phyloP scores from a whole-genome alignment of 2,888 invertebrate genomes.

The Heliconius ethilla region DNA sequence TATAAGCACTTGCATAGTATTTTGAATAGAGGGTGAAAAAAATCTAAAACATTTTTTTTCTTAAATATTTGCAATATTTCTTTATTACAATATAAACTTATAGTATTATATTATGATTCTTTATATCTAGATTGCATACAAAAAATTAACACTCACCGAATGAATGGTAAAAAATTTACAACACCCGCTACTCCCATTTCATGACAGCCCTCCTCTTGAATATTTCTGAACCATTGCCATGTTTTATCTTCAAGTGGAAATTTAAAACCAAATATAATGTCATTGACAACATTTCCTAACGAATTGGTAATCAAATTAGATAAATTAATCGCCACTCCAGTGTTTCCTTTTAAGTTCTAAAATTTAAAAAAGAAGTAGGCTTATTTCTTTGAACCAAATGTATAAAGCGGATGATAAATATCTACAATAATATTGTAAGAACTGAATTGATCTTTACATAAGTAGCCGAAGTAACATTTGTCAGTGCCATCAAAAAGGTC shows the following conservation, averaged over 20 bases:
- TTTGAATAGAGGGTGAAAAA: conserved; percentile 82
- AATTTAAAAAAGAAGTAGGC: conserved; percentile 44
- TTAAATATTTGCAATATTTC: neutral
- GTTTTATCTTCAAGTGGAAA: conserved; percentile 86
- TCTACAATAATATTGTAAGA: conserved; percentile 40
- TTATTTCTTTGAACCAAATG: neutral
- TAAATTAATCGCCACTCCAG: conserved; percentile 73
- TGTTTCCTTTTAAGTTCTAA: conserved; percentile 62
- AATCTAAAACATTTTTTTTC: conserved; percentile 71
- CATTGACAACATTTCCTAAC: conserved; percentile 89
- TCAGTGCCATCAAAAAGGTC: conserved; percentile 63
- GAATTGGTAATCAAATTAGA: conserved; percentile 83
- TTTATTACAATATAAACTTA: neutral
- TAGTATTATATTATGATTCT: neutral
- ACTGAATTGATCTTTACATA: conserved; percentile 57
- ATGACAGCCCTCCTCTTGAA: conserved; percentile 92
- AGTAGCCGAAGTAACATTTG: conserved; percentile 53
- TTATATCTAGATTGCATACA: neutral
- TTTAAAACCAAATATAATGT: conserved; percentile 88
- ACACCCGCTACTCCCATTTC: conserved; percentile 91
- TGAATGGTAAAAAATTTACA: conserved; percentile 91
- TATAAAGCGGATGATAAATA: conserved; percentile 26
- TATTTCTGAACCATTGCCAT: conserved; percentile 88
- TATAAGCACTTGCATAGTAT: conserved; percentile 84
- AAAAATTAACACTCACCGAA: conserved; percentile 80